Evolutionary conservation across 2,888 invertebrate genomes (phyloP), one percentile per base, ranked within the genome.

Genomic region (Chydorus sphaericus): DNA sequence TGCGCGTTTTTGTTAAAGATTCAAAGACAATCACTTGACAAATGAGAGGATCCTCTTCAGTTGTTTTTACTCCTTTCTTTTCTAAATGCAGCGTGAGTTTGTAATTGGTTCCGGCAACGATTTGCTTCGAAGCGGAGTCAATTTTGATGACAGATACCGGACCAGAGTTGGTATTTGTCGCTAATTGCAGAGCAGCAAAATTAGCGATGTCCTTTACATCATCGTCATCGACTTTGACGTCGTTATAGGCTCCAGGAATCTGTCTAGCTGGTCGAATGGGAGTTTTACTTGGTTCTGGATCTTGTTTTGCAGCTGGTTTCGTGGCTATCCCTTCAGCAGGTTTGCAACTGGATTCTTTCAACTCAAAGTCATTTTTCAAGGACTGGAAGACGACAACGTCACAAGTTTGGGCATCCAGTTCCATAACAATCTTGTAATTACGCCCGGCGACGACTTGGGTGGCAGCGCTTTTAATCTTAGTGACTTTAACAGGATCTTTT

Each of bases 71-170:
- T 2, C 78, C 77, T 38, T 73, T 71, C 14, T 28, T 18, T 4
- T 77, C 77, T 11, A 82, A 68, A 61, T 75, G 71, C 53, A 77
- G 76, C 60, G 75, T 73, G 48, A 84, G 75, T 64, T 73, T 75
- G 29, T 77, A 78, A 51, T 75, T 63, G 26, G 67, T 62, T 18
- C 81, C 81, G 51, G 76, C 69, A 5, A 79, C 76, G 11, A 77
- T 65, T 67, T 78, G 30, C 6, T 36, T 36, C 6, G 29, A 6
- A 36, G 52, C 52, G 4, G 20, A 20, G 20, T 36, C 14, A 18
- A 52, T 57, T 39, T 39, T 36, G 11, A 23, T 14, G 2, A 54
- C 31, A 29, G 44, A 18, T n/a, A 37, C 33, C 2, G 30, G 48
- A 31, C 26, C 30, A 28, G 36, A n/a, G 4, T 31, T 26, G 39